Evolutionary conservation across 2,797 vertebrate species (phyloP).

Genomic region (Aeoliscus strigatus): DNA sequence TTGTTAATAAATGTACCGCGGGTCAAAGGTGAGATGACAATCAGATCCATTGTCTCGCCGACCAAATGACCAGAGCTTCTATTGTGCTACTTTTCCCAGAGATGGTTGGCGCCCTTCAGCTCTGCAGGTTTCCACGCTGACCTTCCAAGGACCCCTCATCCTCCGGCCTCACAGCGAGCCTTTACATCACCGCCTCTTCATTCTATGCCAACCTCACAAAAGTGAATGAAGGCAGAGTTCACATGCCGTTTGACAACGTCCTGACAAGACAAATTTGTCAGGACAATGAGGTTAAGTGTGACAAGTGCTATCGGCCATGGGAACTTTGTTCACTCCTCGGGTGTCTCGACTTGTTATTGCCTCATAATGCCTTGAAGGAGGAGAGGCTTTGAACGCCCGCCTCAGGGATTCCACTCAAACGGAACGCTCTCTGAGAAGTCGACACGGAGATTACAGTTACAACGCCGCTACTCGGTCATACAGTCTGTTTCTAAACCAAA

Average conservation of each 20-base stretch:
- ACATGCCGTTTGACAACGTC: slow-evolving; percentile 36
- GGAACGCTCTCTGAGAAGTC: slow-evolving; percentile 43
- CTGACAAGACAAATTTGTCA: slow-evolving; percentile 51
- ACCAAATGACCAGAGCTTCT: slow-evolving; percentile 39
- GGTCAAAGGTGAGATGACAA: slow-evolving; percentile 62
- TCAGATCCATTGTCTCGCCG: slow-evolving; percentile 49
- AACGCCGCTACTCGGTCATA: slow-evolving; percentile 34
- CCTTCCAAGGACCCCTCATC: slow-evolving; percentile 63
- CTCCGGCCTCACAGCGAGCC: slow-evolving; percentile 44
- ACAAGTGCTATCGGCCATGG: slow-evolving; percentile 62
- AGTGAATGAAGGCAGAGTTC: slow-evolving; percentile 35
- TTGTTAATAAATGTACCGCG: slow-evolving; percentile 37
- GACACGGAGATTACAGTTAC: slow-evolving; percentile 47
- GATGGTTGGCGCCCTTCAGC: slow-evolving; percentile 55
- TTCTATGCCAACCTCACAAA: slow-evolving; percentile 52
- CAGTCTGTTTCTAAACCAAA: slow-evolving; percentile 54
- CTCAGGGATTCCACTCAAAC: slow-evolving; percentile 42
- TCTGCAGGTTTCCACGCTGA: slow-evolving; percentile 58
- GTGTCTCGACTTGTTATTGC: slow-evolving; percentile 66
- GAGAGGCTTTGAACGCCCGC: slow-evolving; percentile 41
- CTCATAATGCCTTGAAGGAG: slow-evolving; percentile 51
- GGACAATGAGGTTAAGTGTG: slow-evolving; percentile 65
- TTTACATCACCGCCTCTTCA: slow-evolving; percentile 49
- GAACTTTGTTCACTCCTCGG: slow-evolving; percentile 58
- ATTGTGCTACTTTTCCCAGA: slow-evolving; percentile 60